Percentiles rank a stretch among this genome's conserved stretches.
These are phyloP conservation scores for Brachyhypopomus occidentalis DNA, from an alignment of 2,113 vertebrate genomes.

Conservation along the genomic window DNA sequence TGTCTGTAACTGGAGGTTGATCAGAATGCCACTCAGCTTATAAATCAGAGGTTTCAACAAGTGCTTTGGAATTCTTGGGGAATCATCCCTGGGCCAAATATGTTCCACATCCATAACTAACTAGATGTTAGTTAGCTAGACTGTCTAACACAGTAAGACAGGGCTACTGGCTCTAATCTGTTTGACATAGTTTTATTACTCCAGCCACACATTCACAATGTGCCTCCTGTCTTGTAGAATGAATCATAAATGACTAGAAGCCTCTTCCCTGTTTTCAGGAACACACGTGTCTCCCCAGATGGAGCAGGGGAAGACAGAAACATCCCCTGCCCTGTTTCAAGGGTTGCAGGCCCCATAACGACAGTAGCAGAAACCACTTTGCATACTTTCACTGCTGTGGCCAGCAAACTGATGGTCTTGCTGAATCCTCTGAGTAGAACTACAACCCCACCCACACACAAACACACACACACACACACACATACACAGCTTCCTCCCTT, in stretches of 20 bases:
- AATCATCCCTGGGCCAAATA: background rate
- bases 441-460: slow-evolving; percentile 38
- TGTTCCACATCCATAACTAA: background rate
- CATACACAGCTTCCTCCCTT: no score
- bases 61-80: background rate
- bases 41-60: background rate
- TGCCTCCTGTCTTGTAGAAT: background rate
- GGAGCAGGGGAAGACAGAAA: slow-evolving; percentile 51
- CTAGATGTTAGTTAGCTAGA: no score
- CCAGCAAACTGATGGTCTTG: slow-evolving; percentile 62
- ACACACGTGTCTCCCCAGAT: background rate
- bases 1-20: no score
- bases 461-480: no score
- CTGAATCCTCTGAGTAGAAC: slow-evolving; percentile 39
- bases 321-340: slow-evolving; percentile 25
- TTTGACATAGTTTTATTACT: background rate
- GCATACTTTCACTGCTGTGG: slow-evolving; percentile 72
- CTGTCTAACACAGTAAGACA: background rate
- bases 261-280: slow-evolving; percentile 40
- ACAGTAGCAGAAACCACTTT: slow-evolving; percentile 69
- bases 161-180: background rate
- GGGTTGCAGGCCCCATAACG: slow-evolving; percentile 68
- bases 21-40: background rate
- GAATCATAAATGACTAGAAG: slow-evolving; percentile 14
- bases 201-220: background rate